These are phyloP conservation scores for Halyomorpha halys DNA, from an alignment of 1,140 invertebrate genomes.

Conservation along the genomic window DNA sequence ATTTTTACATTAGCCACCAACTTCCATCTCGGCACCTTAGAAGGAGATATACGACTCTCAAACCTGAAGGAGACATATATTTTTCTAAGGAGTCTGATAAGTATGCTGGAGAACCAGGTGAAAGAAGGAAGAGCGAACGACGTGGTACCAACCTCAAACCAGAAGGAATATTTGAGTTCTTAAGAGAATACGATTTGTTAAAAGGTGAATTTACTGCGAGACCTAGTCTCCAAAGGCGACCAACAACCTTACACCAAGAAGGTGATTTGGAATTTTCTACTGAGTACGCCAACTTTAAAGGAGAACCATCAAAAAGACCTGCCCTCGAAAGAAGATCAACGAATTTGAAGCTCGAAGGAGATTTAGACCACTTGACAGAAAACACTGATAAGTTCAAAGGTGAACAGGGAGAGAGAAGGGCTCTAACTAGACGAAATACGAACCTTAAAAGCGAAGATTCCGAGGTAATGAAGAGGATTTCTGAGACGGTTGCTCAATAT, in stretches of 20 bases:
- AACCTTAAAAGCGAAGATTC: constrained; percentile 21
- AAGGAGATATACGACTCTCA: constrained; percentile 17
- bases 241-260: constrained; percentile 24
- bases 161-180: constrained; percentile 26
- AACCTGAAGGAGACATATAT: constrained; percentile 25
- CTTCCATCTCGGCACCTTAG: neutral
- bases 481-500: constrained; percentile 22
- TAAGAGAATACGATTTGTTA: constrained; percentile 2
- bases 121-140: constrained; percentile 8
- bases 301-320: constrained; percentile 16
- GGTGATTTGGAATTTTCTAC: constrained; percentile 25
- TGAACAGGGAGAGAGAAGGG: constrained; percentile 9
- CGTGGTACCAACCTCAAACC: constrained; percentile 28
- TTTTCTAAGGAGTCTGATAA: neutral
- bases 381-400: constrained; percentile 26
- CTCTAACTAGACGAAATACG: constrained; percentile 6
- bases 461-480: constrained; percentile 19
- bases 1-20: constrained; percentile 25
- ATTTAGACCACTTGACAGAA: constrained; percentile 26
- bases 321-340: constrained; percentile 26
- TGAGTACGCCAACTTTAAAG: constrained; percentile 13
- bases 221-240: constrained; percentile 5
- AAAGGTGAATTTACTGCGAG: neutral
- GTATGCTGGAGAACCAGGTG: neutral
- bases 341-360: constrained; percentile 29